Evolutionary conservation across 2,888 invertebrate species (phyloP), one percentile per base, ranked within the genome.

Genomic region (Andrena fulva): DNA sequence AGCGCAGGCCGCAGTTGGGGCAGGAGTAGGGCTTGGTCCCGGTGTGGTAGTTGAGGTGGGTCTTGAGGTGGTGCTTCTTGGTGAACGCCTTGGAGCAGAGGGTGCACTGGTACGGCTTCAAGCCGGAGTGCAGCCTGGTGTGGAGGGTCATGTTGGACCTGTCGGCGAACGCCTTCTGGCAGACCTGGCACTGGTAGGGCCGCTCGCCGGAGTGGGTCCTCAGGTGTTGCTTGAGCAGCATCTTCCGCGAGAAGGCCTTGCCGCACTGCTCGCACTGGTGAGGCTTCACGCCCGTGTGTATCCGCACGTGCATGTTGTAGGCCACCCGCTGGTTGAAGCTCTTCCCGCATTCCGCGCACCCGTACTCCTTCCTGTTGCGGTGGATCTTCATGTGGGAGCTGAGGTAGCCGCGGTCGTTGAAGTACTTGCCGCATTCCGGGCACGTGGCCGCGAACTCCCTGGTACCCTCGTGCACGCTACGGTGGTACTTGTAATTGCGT

Each of bases 321-420:
- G 97, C 97, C 5, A 98, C 97, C 48, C 97, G 95, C 93, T 97
- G 97, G 93, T 97, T 97, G 92, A 98, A 98, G 27, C 97, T 96
- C 93, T 97, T 97, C 0, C 97, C 97, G 90, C 97, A 98, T 88
- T 96, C 96, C 31, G 96, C 95, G 91, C 97, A 97, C 66, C 96
- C 97, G 93, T 97, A 97, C 92, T 97, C 97, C 92, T 97, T 97
- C 82, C 96, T 96, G 92, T 97, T 97, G 84, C 96, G 95, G 94
- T 97, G 97, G 87, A 97, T 97, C 94, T 97, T 97, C 96, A 97
- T 96, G 92, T 97, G 97, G 86, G 97, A 97, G 94, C 97, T 97
- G 10, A 97, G 95, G 92, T 97, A 97, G 50, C 97, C 97, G 87
- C 96, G 95, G 91, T 97, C 97, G 92, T 97, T 97, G 94, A 97